A percentile compares a stretch with the other conserved stretches of the same genome.
These are phyloP conservation scores for Leptodactylus fuscus DNA, from an alignment of 2,113 vertebrate genomes.

Conservation along the genomic window DNA sequence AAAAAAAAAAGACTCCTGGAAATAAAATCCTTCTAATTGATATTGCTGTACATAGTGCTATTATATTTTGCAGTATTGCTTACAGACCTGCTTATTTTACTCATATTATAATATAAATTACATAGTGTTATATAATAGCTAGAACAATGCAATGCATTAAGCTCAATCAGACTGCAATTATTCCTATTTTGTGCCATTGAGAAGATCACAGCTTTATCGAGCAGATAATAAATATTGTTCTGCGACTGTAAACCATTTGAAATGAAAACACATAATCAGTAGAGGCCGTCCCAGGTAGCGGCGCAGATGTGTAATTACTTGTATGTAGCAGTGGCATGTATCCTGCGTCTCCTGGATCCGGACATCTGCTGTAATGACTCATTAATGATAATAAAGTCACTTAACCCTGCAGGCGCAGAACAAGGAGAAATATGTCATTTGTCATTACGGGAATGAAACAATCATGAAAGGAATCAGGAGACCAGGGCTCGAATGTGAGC, in stretches of 20 bases:
- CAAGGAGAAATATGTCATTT: constrained; percentile 80
- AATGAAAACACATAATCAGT: not conserved
- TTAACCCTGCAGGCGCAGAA: constrained; percentile 83
- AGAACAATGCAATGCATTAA: not conserved
- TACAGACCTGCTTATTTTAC: not conserved
- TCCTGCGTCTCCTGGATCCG: constrained; percentile 66
- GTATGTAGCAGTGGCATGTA: constrained; percentile 76
- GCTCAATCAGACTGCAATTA: not conserved
- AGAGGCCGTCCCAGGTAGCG: constrained; percentile 78
- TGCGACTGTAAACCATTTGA: not conserved
- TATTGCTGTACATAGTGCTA: not conserved
- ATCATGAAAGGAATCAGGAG: constrained; percentile 76
- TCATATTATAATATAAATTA: not conserved
- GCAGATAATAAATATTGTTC: constrained; percentile 12
- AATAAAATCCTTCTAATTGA: too few species aligned
- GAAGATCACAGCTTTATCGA: not conserved
- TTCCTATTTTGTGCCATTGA: not conserved
- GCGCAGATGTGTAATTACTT: constrained; percentile 85
- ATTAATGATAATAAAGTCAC: constrained; percentile 90
- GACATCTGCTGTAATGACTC: constrained; percentile 70
- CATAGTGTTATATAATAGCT: not conserved
- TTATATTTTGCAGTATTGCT: not conserved
- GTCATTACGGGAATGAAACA: constrained; percentile 77
- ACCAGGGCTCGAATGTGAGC: constrained; percentile 67
- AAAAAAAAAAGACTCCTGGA: too few species aligned